phyloP scores from a whole-genome alignment of 2,888 invertebrate species.

The Schrankia costaestrigalis region DNA sequence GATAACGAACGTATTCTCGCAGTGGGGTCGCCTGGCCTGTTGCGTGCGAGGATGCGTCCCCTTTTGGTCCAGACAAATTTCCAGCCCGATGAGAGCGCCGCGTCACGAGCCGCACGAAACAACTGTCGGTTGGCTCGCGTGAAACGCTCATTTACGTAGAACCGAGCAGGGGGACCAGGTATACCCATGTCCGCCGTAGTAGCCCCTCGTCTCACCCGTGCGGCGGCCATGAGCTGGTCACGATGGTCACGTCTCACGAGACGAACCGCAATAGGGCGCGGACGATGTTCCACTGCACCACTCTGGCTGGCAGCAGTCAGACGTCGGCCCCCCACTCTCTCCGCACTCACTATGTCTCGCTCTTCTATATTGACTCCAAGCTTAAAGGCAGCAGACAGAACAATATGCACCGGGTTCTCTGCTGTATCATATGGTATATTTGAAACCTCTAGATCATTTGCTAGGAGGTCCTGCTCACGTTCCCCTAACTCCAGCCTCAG shows the following conservation, averaged over 20 bases:
- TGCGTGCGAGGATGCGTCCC: no score
- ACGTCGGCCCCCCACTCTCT: not conserved
- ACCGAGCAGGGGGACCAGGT: no score
- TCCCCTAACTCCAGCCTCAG: not conserved
- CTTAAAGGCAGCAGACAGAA: not conserved
- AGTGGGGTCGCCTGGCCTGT: no score
- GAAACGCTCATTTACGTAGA: no score
- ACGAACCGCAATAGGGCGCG: not conserved
- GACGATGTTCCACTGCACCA: not conserved
- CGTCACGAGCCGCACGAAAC: no score
- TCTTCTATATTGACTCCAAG: not conserved
- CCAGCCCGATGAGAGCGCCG: no score
- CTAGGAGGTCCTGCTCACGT: not conserved
- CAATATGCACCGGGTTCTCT: no score
- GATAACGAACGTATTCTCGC: no score
- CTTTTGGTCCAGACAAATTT: no score
- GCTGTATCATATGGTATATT: not conserved
- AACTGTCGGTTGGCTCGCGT: no score
- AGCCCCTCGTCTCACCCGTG: not conserved
- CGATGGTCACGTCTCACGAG: not conserved
- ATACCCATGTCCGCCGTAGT: not conserved
- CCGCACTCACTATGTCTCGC: not conserved
- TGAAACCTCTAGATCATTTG: not conserved
- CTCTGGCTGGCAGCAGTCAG: not conserved
- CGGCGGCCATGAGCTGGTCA: not conserved